Conservation (phyloP, 2,113 vertebrate species). For the Hippopotamus amphibius region DNA sequence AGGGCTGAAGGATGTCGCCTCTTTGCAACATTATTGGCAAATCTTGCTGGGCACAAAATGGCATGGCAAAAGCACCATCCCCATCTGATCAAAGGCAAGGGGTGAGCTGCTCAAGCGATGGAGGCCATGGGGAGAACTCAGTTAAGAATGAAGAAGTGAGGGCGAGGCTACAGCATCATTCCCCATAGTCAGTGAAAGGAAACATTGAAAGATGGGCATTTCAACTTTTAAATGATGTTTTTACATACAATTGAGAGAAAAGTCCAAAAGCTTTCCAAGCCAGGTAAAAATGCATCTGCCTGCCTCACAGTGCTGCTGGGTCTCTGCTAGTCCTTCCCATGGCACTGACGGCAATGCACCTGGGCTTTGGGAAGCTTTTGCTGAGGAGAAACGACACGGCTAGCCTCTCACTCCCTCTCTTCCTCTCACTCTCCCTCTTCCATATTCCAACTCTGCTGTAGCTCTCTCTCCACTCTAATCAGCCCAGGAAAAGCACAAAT, state of each 20-base stretch:
- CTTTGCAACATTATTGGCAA: conserved; percentile 46
- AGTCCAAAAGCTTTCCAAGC: not conserved
- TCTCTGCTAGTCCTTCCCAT: not conserved
- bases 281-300: not conserved
- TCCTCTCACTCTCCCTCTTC: not conserved
- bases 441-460: not conserved
- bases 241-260: not conserved
- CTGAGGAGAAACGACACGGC: not conserved
- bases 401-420: not conserved
- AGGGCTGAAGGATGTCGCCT: conserved; percentile 64
- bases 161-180: not conserved
- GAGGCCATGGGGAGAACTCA: not conserved
- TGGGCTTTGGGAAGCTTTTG: not conserved
- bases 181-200: not conserved
- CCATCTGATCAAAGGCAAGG: not conserved
- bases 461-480: not conserved
- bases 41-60: conserved; percentile 61
- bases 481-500: not conserved
- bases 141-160: not conserved
- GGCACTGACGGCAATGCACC: not conserved
- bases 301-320: not conserved
- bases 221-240: not conserved
- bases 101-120: not conserved
- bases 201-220: not conserved
- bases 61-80: not conserved